Evolutionary conservation across 2,888 invertebrate genomes (phyloP).

Genomic region (Carcina quercana): DNA sequence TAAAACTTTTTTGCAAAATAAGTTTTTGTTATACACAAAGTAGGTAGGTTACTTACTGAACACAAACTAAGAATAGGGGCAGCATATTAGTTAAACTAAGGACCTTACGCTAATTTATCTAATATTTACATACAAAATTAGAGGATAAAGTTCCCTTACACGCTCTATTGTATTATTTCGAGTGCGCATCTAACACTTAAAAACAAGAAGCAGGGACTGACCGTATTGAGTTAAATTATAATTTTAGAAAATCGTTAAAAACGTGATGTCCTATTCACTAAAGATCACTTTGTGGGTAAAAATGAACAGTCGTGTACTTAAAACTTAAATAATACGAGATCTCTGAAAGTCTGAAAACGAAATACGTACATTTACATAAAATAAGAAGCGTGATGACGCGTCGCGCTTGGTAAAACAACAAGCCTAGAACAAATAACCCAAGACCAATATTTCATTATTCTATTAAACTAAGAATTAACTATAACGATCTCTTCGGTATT

Average conservation of each 20-base stretch:
- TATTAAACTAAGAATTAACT: too few relatives aligned
- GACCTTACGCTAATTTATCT: constrained; percentile 27
- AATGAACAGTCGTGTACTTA: constrained; percentile 65
- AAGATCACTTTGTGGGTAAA: constrained; percentile 57
- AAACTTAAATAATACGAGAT: constrained; percentile 70
- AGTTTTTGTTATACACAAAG: constrained; percentile 30
- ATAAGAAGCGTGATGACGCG: constrained; percentile 39
- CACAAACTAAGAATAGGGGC: constrained; percentile 46
- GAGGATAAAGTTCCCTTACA: constrained; percentile 14
- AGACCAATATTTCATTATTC: too few relatives aligned
- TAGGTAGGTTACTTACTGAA: constrained; percentile 44
- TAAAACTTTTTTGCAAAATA: constrained; percentile 44
- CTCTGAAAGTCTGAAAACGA: constrained; percentile 74
- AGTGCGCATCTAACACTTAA: not conserved
- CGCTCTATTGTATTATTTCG: not conserved
- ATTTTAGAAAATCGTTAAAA: constrained; percentile 4
- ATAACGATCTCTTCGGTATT: too few relatives aligned
- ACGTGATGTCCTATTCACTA: constrained; percentile 41
- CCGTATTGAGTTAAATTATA: constrained; percentile 20
- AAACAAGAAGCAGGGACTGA: constrained; percentile 35
- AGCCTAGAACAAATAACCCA: too few relatives aligned
- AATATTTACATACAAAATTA: constrained; percentile 41
- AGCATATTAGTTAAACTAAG: constrained; percentile 32
- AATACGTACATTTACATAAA: constrained; percentile 60
- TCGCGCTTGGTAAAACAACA: too few relatives aligned